Base-by-base conservation (phyloP, 2,797 vertebrate species). In the Catostomus latipinnis region DNA sequence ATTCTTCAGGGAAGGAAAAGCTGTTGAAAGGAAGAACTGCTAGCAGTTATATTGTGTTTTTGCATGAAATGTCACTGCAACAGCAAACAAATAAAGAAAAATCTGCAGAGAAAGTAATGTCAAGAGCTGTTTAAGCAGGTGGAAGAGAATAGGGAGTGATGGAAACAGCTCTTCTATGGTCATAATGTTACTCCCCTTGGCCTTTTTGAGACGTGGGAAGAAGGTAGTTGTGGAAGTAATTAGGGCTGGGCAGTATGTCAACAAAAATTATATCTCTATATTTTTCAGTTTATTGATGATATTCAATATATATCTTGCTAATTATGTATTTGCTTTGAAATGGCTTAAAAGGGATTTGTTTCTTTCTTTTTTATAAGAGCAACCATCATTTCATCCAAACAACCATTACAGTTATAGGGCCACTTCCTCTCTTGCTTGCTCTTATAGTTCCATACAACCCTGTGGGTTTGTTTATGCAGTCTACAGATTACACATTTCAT, bases 51-150 rank as follows among this genome's bases (percentile, higher is more conserved):
- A 4, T 2, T 58, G 61, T 73, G 69, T 58, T 61, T 58, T 57
- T 1, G 49, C 16, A 71, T 58, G 22, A 80, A 73, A 60, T 50
- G 56, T 58, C 70, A 60, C 61, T 63, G 49, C 9, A 11, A 54
- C 14, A 69, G 13, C 67, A 57, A 74, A 70, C 71, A 78, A 82
- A 74, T 52, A 78, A 74, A 78, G 50, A 66, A 54, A 77, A 60
- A 61, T 72, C 56, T 54, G 71, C 57, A 16, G 18, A 70, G 52
- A 74, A 56, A 72, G 56, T 61, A 82, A n/a, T 54, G 68, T 70
- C 58, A 60, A 34, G 12, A 43, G 60, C 14, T 43, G 62, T 79
- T 79, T 57, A 65, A 48, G 10, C 16, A 14, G 16, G 14, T 65
- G 52, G 14, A 9, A 60, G 34, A 66, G 54, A 52, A 46, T 43